Base-by-base conservation (phyloP, 2,888 invertebrate genomes). In the Hofmannophila pseudospretella region DNA sequence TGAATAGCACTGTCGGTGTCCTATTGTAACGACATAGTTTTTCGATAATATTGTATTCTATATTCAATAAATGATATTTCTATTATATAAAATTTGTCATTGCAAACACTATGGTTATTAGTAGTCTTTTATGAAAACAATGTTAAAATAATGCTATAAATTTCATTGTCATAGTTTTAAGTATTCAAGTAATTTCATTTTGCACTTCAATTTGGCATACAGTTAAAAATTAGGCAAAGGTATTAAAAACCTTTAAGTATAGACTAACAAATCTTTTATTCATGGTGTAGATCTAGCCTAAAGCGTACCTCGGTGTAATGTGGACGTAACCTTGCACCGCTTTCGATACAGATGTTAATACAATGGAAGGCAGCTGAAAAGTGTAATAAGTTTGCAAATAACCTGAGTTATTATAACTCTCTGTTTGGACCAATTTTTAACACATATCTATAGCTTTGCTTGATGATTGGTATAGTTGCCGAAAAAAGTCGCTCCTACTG, bases 81-180 rank as follows among this genome's bases (percentile, higher is more conserved):
- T 82, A 81, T 82, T 71, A 75, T 77, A 80, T 79, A 79, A 70
- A 82, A 78, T 74, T 80, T 77, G 73, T 82, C 81, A 80, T 81
- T 80, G 78, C 72, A 58, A 80, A 80, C 78, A 78, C 77, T 74
- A 73, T 66, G 68, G 66, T 76, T 76, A 75, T 74, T 78, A 72
- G 81, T 84, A 81, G 81, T 78, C 77, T 80, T 80, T 75, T 76
- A 78, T 73, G 69, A 66, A 63, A 72, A 75, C 67, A 62, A 77
- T 75, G 74, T 76, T 78, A 71, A 70, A 70, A 69, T 78, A 78
- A 78, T 75, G 68, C 65, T 76, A 70, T 71, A 79, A 80, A 80
- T 79, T 76, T 84, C 77, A 82, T 79, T 79, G 82, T 85, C 78
- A 81, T 86, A 86, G 85, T 78, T 78, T 78, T 84, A 86, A 78